Evolutionary conservation across 2,888 invertebrate species (phyloP), one percentile per base, ranked within the genome.

Genomic region (Tortricodes alternella): DNA sequence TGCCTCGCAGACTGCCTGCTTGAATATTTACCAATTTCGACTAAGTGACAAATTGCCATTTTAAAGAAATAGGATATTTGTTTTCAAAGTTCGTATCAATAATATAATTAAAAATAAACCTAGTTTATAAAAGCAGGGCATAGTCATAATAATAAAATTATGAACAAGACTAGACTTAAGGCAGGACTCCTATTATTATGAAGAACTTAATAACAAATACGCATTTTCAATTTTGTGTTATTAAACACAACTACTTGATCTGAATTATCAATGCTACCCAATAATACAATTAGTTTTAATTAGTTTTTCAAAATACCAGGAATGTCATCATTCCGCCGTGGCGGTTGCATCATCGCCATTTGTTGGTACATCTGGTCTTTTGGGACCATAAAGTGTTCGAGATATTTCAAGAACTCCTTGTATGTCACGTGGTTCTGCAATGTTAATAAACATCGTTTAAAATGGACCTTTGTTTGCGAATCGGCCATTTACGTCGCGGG

Each of bases 361-460:
- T 85, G 84, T 60, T 85, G 83, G 65, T 78, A 89, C 85, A 85
- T 84, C 71, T 86, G 88, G 49, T 84, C 91, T 62, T 79, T 85
- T 0, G 87, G 86, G 6, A 85, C 78, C 70, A 92, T 88, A 70
- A 93, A 94, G 66, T 93, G 92, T 62, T 94, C 93, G 51, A 94
- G 80, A 67, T 93, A 94, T 58, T 92, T 90, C 19, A 94, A 75
- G 73, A 94, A 95, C 63, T 94, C 94, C 49, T 93, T 91, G 73
- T 94, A 95, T 0, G 94, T 94, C 52, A 93, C 93, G 73, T 94
- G 94, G 59, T 93, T 93, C 92, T 94, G 76, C 1, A 68, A 69
- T 18, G 44, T 32, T 23, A 38, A 53, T 44, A 46, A 32, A 39
- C 27, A 21, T 9, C 7, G 9, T 8, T 9, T 11, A 24, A 24